Evolutionary conservation across 2,888 invertebrate genomes (phyloP).

Genomic region (Apoda limacodes): DNA sequence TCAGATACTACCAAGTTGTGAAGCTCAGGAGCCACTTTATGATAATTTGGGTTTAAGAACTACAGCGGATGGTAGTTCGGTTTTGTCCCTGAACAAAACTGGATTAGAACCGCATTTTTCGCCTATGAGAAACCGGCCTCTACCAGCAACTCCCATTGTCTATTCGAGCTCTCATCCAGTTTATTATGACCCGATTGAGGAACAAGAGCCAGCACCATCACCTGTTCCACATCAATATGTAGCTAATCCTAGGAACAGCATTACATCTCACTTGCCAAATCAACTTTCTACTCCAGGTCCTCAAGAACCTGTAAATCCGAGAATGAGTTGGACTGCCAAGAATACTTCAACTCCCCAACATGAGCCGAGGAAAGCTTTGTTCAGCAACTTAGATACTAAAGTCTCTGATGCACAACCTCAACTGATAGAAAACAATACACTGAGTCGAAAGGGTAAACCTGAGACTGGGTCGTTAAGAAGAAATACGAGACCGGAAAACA

Average conservation of each 20-base stretch:
- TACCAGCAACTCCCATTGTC: conserved; percentile 72
- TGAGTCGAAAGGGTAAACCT: conserved; percentile 63
- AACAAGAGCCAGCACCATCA: conserved; percentile 60
- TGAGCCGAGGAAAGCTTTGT: conserved; percentile 52
- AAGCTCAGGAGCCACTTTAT: conserved; percentile 82
- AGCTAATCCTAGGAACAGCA: conserved; percentile 56
- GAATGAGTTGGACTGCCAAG: conserved; percentile 65
- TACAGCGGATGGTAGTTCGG: conserved; percentile 88
- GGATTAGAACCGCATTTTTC: conserved; percentile 60
- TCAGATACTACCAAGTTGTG: conserved; percentile 57
- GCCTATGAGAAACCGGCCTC: conserved; percentile 73
- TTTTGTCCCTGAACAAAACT: conserved; percentile 80
- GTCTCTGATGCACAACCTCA: conserved; percentile 40
- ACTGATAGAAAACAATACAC: conserved; percentile 43
- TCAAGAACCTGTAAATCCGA: conserved; percentile 55
- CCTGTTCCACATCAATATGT: conserved; percentile 53
- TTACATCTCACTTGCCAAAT: conserved; percentile 61
- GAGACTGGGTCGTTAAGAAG: conserved; percentile 61
- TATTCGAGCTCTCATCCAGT: conserved; percentile 55
- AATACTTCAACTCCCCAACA: conserved; percentile 59
- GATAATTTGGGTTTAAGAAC: conserved; percentile 88
- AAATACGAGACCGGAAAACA: conserved; percentile 40
- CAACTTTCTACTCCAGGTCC: conserved; percentile 60
- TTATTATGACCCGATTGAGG: conserved; percentile 65
- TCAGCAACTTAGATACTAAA: conserved; percentile 39